phyloP scores from a whole-genome alignment of 2,888 invertebrate genomes.

The Helicoverpa assulta region DNA sequence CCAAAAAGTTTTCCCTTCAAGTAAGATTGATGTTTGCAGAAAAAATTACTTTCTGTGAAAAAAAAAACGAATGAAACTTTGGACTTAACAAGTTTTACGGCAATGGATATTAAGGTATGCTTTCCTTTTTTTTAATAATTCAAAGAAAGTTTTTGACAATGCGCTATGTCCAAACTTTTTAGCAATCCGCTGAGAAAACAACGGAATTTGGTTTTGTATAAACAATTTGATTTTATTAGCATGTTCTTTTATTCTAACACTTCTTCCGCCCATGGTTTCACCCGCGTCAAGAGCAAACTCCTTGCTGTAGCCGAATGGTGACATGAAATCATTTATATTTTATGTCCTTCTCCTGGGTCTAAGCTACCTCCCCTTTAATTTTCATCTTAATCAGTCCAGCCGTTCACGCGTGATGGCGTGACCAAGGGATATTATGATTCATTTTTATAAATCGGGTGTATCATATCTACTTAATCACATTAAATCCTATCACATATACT shows the following conservation, averaged over 20 bases:
- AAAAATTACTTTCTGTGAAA: slow-evolving; percentile 71
- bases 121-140: slow-evolving; percentile 46
- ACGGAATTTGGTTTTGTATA: background rate
- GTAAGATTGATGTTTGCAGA: slow-evolving; percentile 84
- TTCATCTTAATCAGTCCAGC: no score
- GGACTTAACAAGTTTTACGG: slow-evolving; percentile 43
- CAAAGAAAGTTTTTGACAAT: slow-evolving; percentile 35
- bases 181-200: slow-evolving; percentile 4
- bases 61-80: slow-evolving; percentile 65
- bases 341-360: no score
- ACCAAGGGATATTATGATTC: no score
- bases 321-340: no score
- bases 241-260: background rate
- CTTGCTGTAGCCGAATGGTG: no score
- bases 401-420: no score
- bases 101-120: slow-evolving; percentile 54
- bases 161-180: slow-evolving; percentile 31
- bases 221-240: background rate
- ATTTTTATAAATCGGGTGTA: no score
- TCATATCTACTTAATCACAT: no score
- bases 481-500: no score
- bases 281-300: no score
- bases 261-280: no score
- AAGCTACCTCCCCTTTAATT: no score
- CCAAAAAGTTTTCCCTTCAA: slow-evolving; percentile 79